phyloP scores from a whole-genome alignment of 2,888 invertebrate genomes.

The Eristalis pertinax region DNA sequence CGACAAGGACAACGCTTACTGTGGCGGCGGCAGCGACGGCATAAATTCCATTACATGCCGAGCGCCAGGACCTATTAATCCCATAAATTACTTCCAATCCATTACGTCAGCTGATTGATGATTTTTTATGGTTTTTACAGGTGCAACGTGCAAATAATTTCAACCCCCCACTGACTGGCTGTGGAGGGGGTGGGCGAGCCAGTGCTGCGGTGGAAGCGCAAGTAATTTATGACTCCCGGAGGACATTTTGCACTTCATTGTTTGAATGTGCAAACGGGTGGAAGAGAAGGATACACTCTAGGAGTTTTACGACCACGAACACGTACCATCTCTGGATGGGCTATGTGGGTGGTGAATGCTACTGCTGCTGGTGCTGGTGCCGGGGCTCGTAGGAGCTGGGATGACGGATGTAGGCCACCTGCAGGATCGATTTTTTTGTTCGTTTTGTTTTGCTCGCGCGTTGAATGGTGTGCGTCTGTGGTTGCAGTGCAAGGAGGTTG shows the following conservation, averaged over 20 bases:
- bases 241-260: slow-evolving; percentile 71
- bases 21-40: slow-evolving; percentile 39
- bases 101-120: slow-evolving; percentile 75
- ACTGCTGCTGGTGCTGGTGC: neutral
- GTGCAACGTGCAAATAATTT: slow-evolving; percentile 73
- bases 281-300: slow-evolving; percentile 58
- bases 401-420: slow-evolving; percentile 10
- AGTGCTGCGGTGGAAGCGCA: slow-evolving; percentile 72
- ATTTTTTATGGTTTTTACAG: slow-evolving; percentile 75
- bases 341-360: neutral
- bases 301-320: slow-evolving; percentile 24
- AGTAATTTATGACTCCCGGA: slow-evolving; percentile 66
- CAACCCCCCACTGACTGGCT: slow-evolving; percentile 4
- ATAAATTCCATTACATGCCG: slow-evolving; percentile 71
- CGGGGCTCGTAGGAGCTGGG: neutral
- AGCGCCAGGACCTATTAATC: slow-evolving; percentile 73
- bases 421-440: slow-evolving; percentile 9
- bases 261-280: slow-evolving; percentile 72
- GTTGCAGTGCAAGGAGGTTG: neutral
- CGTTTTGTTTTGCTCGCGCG: neutral
- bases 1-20: slow-evolving; percentile 40
- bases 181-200: slow-evolving; percentile 55
- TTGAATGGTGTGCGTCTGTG: neutral
- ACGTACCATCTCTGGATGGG: neutral
- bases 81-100: slow-evolving; percentile 75